Conservation (phyloP, 2,888 invertebrate species). For the Odontocerum albicorne region DNA sequence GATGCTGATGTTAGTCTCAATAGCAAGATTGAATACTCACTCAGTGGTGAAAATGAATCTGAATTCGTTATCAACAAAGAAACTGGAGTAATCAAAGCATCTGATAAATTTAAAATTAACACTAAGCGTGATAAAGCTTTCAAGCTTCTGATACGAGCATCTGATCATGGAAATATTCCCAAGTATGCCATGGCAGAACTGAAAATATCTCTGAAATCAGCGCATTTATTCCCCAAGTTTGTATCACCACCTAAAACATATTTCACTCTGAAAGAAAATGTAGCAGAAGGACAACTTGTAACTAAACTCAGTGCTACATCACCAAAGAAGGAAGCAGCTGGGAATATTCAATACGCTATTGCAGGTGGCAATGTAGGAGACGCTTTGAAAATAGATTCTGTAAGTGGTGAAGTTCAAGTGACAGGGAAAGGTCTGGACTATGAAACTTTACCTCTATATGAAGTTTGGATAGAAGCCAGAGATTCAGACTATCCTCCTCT, state of each 20-base stretch:
- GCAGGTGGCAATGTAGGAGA: constrained; percentile 94
- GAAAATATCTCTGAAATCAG: constrained; percentile 74
- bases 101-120: constrained; percentile 62
- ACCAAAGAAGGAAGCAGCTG: constrained; percentile 73
- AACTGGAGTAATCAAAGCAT: constrained; percentile 86
- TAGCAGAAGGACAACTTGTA: constrained; percentile 73
- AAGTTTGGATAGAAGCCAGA: constrained; percentile 89
- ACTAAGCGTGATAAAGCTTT: constrained; percentile 62
- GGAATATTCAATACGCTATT: constrained; percentile 75
- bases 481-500: constrained; percentile 83
- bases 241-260: constrained; percentile 68
- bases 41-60: constrained; percentile 76
- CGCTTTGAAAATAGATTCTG: constrained; percentile 77
- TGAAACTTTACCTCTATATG: constrained; percentile 80
- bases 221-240: constrained; percentile 80
- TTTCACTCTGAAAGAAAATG: constrained; percentile 80
- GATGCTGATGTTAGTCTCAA: constrained; percentile 84
- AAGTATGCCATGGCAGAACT: constrained; percentile 75
- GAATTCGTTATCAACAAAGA: constrained; percentile 76
- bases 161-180: constrained; percentile 73
- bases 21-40: constrained; percentile 76
- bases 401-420: constrained; percentile 79
- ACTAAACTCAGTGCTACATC: constrained; percentile 77
- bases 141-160: constrained; percentile 75
- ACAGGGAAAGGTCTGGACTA: constrained; percentile 81